Evolutionary conservation across 2,888 invertebrate species (phyloP).

Genomic region (Nephrocerus scutellatus): DNA sequence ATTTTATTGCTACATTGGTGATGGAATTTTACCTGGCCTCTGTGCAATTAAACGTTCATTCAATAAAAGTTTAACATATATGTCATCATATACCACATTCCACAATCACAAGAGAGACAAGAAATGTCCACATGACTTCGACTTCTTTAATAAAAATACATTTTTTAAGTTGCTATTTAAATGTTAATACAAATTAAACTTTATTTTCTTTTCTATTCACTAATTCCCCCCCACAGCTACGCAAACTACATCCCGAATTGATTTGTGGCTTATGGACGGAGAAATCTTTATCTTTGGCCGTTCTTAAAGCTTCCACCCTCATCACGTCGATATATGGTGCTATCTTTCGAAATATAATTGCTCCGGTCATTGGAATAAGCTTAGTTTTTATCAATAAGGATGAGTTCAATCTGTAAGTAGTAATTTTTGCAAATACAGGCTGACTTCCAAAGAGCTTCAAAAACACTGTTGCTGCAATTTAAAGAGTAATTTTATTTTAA

Average conservation of each 20-base stretch:
- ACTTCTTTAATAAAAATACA: no score
- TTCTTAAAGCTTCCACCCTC: constrained; percentile 43
- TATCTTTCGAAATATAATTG: constrained; percentile 44
- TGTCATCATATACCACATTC: no score
- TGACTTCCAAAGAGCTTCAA: neutral
- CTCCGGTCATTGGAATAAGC: constrained; percentile 46
- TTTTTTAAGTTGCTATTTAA: no score
- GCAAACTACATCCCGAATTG: constrained; percentile 43
- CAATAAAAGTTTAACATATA: no score
- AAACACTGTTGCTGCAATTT: neutral
- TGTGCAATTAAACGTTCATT: no score
- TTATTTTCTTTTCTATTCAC: no score
- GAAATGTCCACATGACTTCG: no score
- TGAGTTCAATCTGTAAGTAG: constrained; percentile 45
- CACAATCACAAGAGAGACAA: no score
- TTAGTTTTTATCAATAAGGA: constrained; percentile 46
- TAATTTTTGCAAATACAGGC: constrained; percentile 1
- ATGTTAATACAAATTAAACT: no score
- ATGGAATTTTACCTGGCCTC: no score
- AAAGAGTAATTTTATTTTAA: neutral
- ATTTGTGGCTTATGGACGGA: constrained; percentile 48
- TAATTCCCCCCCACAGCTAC: constrained; percentile 29
- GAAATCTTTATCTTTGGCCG: constrained; percentile 38
- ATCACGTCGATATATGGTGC: constrained; percentile 47
- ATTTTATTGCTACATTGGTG: no score